Evolutionary conservation across 2,113 vertebrate genomes (phyloP), one percentile per base, ranked within the genome.

Genomic region (Philantomba maxwellii): DNA sequence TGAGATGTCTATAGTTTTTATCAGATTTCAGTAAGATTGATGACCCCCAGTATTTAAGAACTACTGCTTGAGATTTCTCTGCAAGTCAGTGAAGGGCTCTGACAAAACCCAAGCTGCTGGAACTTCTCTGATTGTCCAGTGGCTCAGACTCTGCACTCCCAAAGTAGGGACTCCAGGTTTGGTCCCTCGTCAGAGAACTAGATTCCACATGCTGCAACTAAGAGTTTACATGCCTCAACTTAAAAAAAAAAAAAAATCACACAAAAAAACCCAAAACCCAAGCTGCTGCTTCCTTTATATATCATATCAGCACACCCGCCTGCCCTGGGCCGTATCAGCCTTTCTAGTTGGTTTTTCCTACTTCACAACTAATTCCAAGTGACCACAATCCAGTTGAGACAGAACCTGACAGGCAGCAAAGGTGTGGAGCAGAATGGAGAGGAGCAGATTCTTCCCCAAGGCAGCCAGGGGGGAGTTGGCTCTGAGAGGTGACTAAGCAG

Each of bases 401-500:
- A 93, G 93, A 62, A 91, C 1, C 82, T 95, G 94, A 81, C 58
- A 91, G 62, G 30, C n/a, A 49, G 62, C 66, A 64, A 87, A 89
- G 77, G 43, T 28, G 1, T 9, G 49, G 75, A 82, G 57, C 57
- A 66, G 39, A 55, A 53, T 55, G 19, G 64, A 89, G 4, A 55
- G 84, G 47, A 92, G 75, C 58, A 60, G 77, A 11, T 51, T 78
- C 87, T 51, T 84, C 43, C 89, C 73, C 45, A 78, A 39, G 21
- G 82, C 89, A 70, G 60, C 47, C 58, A 53, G 75, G 26, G 62
- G 33, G 30, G 36, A 36, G 21, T 57, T 92, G 87, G 57, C 92
- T 92, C 33, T 58, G 80, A 88, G 82, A 93, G 70, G 89, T 96
- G 96, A 96, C 90, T 75, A 92, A 95, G 66, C 84, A 39, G 85